phyloP scores from a whole-genome alignment of 2,888 invertebrate species.

The Gymnosoma rotundatum region DNA sequence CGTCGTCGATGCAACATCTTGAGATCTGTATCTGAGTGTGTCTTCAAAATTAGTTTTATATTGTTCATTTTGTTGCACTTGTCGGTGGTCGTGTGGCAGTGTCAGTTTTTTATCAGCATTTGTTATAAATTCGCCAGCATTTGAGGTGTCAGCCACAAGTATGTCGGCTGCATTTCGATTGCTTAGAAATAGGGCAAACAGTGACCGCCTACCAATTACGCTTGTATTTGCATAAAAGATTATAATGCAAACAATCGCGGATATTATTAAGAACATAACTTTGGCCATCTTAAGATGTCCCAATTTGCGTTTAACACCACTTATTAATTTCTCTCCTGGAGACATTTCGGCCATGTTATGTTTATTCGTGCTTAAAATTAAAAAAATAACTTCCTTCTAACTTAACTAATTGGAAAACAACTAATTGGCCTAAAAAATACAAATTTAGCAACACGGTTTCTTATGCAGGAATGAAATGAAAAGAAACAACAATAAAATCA shows the following conservation, averaged over 20 bases:
- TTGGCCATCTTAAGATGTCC: conserved; percentile 68
- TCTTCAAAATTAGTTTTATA: conserved; percentile 19
- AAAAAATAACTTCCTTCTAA: conserved; percentile 46
- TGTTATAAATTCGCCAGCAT: conserved; percentile 16
- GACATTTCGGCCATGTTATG: conserved; percentile 70
- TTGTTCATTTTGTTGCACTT: conserved; percentile 21
- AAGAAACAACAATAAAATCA: conserved; percentile 37
- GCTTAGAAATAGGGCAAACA: conserved; percentile 64
- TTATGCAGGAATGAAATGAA: conserved; percentile 51
- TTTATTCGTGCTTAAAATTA: conserved; percentile 45
- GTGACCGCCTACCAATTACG: conserved; percentile 60
- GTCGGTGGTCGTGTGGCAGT: conserved; percentile 22
- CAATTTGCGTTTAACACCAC: conserved; percentile 63
- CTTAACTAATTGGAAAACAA: conserved; percentile 49
- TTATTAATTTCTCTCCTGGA: conserved; percentile 67
- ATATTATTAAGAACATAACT: conserved; percentile 67
- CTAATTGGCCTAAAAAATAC: conserved; percentile 63
- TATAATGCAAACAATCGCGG: conserved; percentile 66
- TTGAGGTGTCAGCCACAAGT: conserved; percentile 12
- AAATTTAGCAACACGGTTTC: conserved; percentile 30
- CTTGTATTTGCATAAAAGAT: conserved; percentile 67
- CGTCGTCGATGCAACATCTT: conserved; percentile 34
- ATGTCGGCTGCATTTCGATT: conserved; percentile 41
- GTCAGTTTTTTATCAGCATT: conserved; percentile 14
- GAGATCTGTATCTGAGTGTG: conserved; percentile 23